Conservation (phyloP, 2,797 vertebrate genomes). For the Lithobates pipiens region DNA sequence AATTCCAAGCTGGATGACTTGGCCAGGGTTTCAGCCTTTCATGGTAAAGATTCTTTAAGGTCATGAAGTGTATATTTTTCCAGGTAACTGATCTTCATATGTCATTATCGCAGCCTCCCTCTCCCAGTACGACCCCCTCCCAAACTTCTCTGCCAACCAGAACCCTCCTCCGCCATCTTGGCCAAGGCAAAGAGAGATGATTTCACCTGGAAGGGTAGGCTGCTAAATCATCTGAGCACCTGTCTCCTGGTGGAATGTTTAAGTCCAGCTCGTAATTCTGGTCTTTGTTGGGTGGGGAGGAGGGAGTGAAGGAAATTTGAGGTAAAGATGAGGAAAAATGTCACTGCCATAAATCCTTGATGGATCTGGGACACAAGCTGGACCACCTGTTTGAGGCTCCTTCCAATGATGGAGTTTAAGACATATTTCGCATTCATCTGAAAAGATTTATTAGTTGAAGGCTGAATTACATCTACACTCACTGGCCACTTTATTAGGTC, state of each 20-base stretch:
- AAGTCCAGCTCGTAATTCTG: neutral
- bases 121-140: too few species aligned
- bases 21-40: slow-evolving; percentile 40
- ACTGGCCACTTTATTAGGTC: too few species aligned
- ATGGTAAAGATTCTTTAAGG: slow-evolving; percentile 36
- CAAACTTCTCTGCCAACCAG: neutral
- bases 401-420: neutral
- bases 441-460: neutral
- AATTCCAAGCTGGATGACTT: slow-evolving; percentile 38
- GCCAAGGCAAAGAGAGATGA: neutral
- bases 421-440: neutral
- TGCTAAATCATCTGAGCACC: neutral
- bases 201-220: neutral
- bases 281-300: neutral
- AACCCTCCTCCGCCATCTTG: neutral
- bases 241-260: neutral
- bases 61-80: slow-evolving; percentile 28
- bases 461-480: neutral
- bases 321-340: neutral
- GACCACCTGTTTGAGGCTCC: neutral
- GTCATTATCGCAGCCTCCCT: neutral
- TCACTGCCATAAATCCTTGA: neutral
- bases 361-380: neutral
- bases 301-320: neutral
- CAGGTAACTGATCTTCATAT: slow-evolving; percentile 4